Conservation (phyloP, 1,140 invertebrate genomes). For the Proctacanthus coquilletti region DNA sequence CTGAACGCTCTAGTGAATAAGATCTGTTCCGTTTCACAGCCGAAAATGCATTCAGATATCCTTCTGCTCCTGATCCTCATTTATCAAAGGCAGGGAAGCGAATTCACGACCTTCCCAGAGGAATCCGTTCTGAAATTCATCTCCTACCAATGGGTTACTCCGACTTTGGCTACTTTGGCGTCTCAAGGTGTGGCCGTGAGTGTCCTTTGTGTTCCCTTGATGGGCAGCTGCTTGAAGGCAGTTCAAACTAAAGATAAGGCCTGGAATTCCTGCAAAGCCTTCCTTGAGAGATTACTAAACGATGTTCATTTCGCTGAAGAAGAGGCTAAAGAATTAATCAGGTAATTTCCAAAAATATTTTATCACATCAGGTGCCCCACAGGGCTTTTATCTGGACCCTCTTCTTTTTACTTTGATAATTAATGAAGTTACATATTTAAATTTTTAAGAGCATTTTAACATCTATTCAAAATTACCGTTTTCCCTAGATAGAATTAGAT, state of each 20-base stretch:
- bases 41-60: slow-evolving; percentile 36
- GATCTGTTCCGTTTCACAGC: slow-evolving; percentile 36
- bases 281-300: slow-evolving; percentile 14
- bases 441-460: slow-evolving; percentile 34
- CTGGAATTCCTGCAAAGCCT: slow-evolving; percentile 9
- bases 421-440: slow-evolving; percentile 1
- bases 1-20: slow-evolving; percentile 44
- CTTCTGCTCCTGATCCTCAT: slow-evolving; percentile 41
- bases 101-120: slow-evolving; percentile 18
- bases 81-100: slow-evolving; percentile 38
- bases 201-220: slow-evolving; percentile 16
- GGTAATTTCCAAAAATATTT: slow-evolving; percentile 20
- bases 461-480: slow-evolving; percentile 3
- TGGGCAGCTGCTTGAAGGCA: slow-evolving; percentile 12
- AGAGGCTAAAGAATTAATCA: slow-evolving; percentile 31
- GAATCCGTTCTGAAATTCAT: slow-evolving; percentile 18
- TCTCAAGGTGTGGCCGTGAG: slow-evolving; percentile 18
- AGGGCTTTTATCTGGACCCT: too few relatives aligned
- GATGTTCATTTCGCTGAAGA: slow-evolving; percentile 13
- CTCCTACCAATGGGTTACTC: slow-evolving; percentile 17
- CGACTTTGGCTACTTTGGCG: slow-evolving; percentile 11
- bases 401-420: too few relatives aligned
- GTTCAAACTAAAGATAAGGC: slow-evolving; percentile 11
- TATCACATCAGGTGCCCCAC: too few relatives aligned
- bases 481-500: background rate